Evolutionary conservation across 2,797 vertebrate genomes (phyloP).

Genomic region (Oceanodroma leucorhoa): DNA sequence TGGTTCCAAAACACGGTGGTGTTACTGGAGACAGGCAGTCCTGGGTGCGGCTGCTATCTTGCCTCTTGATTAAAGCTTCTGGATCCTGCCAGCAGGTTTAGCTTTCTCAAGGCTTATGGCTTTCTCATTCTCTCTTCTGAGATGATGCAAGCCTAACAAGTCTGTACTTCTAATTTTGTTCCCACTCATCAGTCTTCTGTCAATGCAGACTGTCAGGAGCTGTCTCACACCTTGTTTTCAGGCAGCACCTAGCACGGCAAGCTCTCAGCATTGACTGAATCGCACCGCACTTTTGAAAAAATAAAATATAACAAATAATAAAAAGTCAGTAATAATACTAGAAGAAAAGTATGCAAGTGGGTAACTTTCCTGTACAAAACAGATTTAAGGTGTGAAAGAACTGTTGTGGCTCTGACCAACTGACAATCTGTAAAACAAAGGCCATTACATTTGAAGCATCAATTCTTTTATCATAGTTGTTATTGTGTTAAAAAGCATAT

Average conservation of each 20-base stretch:
- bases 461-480: not conserved
- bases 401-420: not conserved
- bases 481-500: not conserved
- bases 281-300: rapidly evolving
- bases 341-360: not conserved
- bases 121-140: not conserved
- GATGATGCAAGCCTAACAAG: slow-evolving; percentile 22
- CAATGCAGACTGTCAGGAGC: not conserved
- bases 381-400: not conserved
- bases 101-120: slow-evolving; percentile 10
- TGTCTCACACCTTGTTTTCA: not conserved
- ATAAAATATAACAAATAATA: not conserved
- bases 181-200: not conserved
- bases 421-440: not conserved
- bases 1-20: not conserved
- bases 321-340: not conserved
- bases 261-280: not conserved
- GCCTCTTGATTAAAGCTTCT: not conserved
- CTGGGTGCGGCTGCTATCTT: not conserved
- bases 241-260: rapidly evolving
- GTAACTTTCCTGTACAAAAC: not conserved
- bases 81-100: not conserved
- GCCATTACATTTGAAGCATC: not conserved
- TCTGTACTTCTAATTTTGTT: not conserved
- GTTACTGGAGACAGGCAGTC: not conserved